phyloP scores from a whole-genome alignment of 2,888 invertebrate genomes.

The Phytoseiulus persimilis region DNA sequence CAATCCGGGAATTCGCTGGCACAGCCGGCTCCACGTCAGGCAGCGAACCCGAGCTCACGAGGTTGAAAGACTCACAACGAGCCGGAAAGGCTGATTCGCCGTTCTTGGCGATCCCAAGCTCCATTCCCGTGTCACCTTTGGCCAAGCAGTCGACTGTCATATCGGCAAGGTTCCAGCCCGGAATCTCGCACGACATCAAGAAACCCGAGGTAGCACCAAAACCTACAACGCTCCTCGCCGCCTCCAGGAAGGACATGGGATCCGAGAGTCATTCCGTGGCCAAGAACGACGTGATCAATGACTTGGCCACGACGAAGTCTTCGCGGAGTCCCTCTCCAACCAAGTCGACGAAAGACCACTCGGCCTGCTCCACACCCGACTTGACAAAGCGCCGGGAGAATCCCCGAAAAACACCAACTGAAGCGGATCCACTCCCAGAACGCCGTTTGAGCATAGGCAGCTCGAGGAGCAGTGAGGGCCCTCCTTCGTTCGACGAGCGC shows the following conservation, averaged over 20 bases:
- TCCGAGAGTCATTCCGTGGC: background rate
- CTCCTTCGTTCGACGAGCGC: conserved; percentile 10
- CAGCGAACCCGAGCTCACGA: conserved; percentile 22
- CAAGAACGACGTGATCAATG: background rate
- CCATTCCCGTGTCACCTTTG: background rate
- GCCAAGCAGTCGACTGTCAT: background rate
- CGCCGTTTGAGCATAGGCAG: conserved; percentile 13
- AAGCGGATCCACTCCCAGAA: conserved; percentile 31
- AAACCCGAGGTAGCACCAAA: conserved; percentile 15
- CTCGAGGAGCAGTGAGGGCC: background rate
- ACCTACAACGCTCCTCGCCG: background rate
- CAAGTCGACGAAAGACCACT: background rate
- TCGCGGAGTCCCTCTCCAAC: conserved; percentile 22
- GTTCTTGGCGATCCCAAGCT: background rate
- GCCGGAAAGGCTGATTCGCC: background rate
- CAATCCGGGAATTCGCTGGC: background rate
- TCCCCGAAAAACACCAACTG: conserved; percentile 24
- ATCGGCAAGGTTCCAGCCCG: background rate
- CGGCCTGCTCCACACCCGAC: background rate
- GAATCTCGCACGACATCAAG: background rate
- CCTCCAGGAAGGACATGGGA: background rate
- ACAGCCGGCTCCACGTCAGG: background rate
- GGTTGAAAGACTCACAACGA: background rate
- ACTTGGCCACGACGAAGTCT: background rate
- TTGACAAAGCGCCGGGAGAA: background rate